These are phyloP conservation scores for Apoda limacodes DNA, from an alignment of 2,888 invertebrate species.

Conservation along the genomic window DNA sequence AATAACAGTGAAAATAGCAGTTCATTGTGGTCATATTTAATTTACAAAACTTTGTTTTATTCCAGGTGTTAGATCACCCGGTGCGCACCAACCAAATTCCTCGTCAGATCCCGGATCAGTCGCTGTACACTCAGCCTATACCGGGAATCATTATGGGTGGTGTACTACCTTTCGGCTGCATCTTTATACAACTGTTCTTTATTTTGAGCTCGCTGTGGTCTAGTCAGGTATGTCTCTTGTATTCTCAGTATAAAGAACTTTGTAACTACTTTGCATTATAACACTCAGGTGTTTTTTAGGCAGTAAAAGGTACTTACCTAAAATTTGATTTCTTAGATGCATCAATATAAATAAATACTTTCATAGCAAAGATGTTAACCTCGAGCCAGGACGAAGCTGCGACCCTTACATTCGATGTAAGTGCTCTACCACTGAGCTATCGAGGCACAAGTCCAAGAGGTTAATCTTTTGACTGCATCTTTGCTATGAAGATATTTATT, in stretches of 20 bases:
- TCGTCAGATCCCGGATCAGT: slow-evolving; percentile 97
- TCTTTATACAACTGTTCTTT: slow-evolving; percentile 99
- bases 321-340: neutral
- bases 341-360: no score
- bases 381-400: no score
- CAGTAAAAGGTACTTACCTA: neutral
- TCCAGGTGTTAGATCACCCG: slow-evolving; percentile 94
- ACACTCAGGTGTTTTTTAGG: neutral
- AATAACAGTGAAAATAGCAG: no score
- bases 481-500: no score
- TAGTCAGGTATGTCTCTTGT: slow-evolving; percentile 65
- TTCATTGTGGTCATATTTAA: no score
- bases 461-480: no score
- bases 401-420: no score
- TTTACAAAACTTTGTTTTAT: no score
- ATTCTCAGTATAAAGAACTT: no score
- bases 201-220: slow-evolving; percentile 99
- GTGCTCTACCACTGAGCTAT: no score
- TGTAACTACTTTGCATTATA: neutral
- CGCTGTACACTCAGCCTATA: slow-evolving; percentile 95
- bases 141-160: slow-evolving; percentile 99
- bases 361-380: neutral
- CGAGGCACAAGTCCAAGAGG: no score
- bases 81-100: slow-evolving; percentile 99
- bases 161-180: slow-evolving; percentile 97